Conservation (phyloP, 1,140 invertebrate genomes). For the honey bee (Apis mellifera) region Amel_HAv3.1 CM009931.2:27159501-27160000, state of each 20-base stretch:
- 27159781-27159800: constrained; percentile 38
- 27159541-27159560: not conserved
- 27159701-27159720: no score
- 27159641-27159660: not conserved
- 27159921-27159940: not conserved
- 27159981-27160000: not conserved
- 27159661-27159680: not conserved
- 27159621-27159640: not conserved
- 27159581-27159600: not conserved
- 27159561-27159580: not conserved
- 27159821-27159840: constrained; percentile 11
- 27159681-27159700: not conserved
- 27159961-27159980: constrained; percentile 34
- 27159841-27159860: constrained; percentile 40
- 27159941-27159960: constrained; percentile 4
- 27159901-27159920: not conserved
- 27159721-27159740: not conserved
- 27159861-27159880: constrained; percentile 13
- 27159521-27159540: not conserved
- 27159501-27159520: constrained; percentile 23
- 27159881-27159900: not conserved
- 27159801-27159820: not conserved
- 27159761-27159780: not conserved
- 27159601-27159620: not conserved
- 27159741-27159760: constrained; percentile 29